Base-by-base conservation (phyloP, 2,888 invertebrate species). In the Itoplectis maculator region DNA sequence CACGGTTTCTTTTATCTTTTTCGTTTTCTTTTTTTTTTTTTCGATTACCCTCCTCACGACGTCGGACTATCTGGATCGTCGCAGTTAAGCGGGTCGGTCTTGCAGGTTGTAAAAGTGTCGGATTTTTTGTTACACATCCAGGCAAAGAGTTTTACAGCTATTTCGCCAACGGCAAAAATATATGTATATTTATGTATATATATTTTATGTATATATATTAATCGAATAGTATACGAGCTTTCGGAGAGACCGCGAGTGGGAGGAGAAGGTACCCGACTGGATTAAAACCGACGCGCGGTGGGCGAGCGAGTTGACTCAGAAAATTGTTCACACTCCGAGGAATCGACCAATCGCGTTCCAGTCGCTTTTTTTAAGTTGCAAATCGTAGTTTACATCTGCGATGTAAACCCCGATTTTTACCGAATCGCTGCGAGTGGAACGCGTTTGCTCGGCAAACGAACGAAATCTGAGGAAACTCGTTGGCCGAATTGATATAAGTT, bases 121-220 rank as follows among this genome's bases (percentile, higher is more conserved):
- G 56, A 56, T 56, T 40, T 29, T 66, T 29, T 70, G 13, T 51
- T 56, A 47, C 37, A 56, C 47, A 72, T 78, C 65, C 65, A 72
- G 72, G 45, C 56, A 68, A 79, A 73, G 40, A 74, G 42, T 80
- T 76, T 76, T 76, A 66, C 75, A 75, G 70, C 75, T 80, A 45
- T 47, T 72, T 76, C 56, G 37, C 54, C 65, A 20, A 47, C 63
- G 69, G 65, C 51, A 81, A 81, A 80, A 79, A 77, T 73, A 73
- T 66, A 45, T 37, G 66, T 29, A 45, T 66, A 47, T 54, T 18
- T 45, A 45, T 66, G 13, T 45, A 20, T 66, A 11, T 66, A 69
- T 80, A 72, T 65, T 78, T 45, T 72, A n/a, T 72, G 51, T 61
- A 54, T 68, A 68, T 65, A 76, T 72, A 79, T 74, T 68, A 68